Evolutionary conservation across 1,140 invertebrate species (phyloP).

Genomic region (Diuraphis noxia): DNA sequence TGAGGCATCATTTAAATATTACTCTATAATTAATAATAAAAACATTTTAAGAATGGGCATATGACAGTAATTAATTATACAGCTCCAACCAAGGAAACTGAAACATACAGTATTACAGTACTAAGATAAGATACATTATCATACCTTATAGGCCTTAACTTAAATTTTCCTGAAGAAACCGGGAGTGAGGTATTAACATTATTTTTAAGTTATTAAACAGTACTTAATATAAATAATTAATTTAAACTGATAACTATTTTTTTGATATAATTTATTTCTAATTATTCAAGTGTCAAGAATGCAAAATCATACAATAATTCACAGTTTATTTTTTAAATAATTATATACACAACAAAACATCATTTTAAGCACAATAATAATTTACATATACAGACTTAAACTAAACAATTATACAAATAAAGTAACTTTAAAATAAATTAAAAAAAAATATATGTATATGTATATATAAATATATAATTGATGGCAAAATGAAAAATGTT

Average conservation of each 20-base stretch:
- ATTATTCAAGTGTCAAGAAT: slow-evolving; percentile 15
- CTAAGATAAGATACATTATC: too few relatives aligned
- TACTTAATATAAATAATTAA: background rate
- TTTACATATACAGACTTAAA: slow-evolving; percentile 50
- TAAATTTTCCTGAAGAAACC: background rate
- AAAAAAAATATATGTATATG: slow-evolving; percentile 24
- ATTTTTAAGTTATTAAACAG: background rate
- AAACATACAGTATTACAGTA: too few relatives aligned
- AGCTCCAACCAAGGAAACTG: too few relatives aligned
- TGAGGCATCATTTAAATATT: too few relatives aligned
- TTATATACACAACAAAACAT: slow-evolving; percentile 51
- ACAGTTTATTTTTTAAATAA: slow-evolving; percentile 48
- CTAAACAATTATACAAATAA: slow-evolving; percentile 50
- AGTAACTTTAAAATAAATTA: slow-evolving; percentile 52
- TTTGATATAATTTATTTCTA: slow-evolving; percentile 19
- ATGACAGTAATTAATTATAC: too few relatives aligned
- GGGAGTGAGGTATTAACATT: background rate
- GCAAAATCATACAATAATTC: slow-evolving; percentile 50
- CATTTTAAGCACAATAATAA: slow-evolving; percentile 49
- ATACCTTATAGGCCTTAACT: too few relatives aligned
- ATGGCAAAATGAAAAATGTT: slow-evolving; percentile 52
- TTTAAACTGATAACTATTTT: background rate
- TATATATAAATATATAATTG: slow-evolving; percentile 28
- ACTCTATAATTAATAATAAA: too few relatives aligned
- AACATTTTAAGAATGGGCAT: too few relatives aligned